Conservation (phyloP, 2,113 vertebrate genomes). For the Seriola rivoliana region DNA sequence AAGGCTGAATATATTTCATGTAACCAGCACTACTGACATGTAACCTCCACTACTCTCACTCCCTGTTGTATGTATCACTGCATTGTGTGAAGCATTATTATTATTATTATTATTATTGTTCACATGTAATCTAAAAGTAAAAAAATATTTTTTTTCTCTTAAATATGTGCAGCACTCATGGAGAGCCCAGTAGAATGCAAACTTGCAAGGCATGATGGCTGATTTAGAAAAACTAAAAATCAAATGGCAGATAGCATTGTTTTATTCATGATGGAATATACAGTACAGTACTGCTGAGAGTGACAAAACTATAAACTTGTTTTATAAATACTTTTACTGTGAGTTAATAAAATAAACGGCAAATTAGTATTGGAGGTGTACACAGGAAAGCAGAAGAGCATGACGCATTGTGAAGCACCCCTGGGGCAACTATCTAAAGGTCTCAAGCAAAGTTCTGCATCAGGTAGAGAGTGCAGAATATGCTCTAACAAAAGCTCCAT, state of each 20-base stretch:
- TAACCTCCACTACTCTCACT: background rate
- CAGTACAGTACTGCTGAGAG: background rate
- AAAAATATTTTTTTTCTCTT: background rate
- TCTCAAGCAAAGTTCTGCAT: slow-evolving; percentile 3
- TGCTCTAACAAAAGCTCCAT: slow-evolving; percentile 26
- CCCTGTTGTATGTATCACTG: background rate
- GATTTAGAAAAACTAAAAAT: slow-evolving; percentile 1
- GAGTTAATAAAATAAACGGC: background rate
- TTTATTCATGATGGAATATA: slow-evolving; percentile 30
- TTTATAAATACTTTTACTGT: background rate
- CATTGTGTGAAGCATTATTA: background rate
- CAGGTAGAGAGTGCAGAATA: background rate
- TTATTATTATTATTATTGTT: background rate
- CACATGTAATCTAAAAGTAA: background rate
- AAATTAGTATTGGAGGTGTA: background rate
- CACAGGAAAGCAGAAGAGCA: background rate
- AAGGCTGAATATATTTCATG: background rate
- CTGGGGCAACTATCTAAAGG: background rate
- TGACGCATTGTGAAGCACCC: slow-evolving; percentile 1
- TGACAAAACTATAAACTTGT: slow-evolving; percentile 3
- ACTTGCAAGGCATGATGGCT: background rate
- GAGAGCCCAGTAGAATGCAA: background rate
- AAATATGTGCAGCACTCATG: background rate
- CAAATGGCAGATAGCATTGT: background rate
- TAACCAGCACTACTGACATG: background rate